Base-by-base conservation (phyloP, 1,140 invertebrate genomes). In the Pygmarrhopalites habei region DNA sequence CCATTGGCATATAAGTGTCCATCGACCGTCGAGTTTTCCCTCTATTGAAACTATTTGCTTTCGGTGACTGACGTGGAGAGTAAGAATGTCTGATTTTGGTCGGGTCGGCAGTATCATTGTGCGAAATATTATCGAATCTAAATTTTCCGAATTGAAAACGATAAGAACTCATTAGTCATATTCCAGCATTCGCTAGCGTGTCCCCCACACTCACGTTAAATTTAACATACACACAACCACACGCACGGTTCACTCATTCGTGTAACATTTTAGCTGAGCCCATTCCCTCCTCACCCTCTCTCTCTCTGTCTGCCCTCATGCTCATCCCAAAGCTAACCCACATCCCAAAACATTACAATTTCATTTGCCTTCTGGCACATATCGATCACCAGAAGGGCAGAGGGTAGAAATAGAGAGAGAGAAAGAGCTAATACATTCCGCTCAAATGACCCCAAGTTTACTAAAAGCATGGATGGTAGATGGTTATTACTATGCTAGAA, bases 61-160 rank as follows among this genome's bases (percentile, higher is more conserved):
- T 70, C 23, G 68, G 68, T 35, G 68, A 67, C 44, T 70, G 65
- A 28, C 60, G 44, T 23, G 68, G 65, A 23, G 64, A 66, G 57
- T 69, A 69, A 1, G 67, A 65, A 49, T 65, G 60, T 57, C 64
- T 43, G 12, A 57, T 29, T 43, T 44, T 39, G 15, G 44, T 32
- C 19, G 51, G 41, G 7, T 58, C 52, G 29, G 66, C 68, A 12
- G 52, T 60, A 25, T 69, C 68, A 58, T 52, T 66, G 46, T 66
- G 58, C 32, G 68, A 69, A 43, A 61, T 58, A 66, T 69, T 66
- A 62, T 69, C 68, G 46, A 64, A 51, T 62, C 68, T 69, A 32
- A 32, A n/a, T n/a, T n/a, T n/a, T n/a, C n/a, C 39, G 7, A 41
- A 61, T 25, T 26, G 30, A 39, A 53, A 26, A 28, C 21, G 41